phyloP scores from a whole-genome alignment of 2,113 vertebrate genomes.

The Hepsetus odoe region DNA sequence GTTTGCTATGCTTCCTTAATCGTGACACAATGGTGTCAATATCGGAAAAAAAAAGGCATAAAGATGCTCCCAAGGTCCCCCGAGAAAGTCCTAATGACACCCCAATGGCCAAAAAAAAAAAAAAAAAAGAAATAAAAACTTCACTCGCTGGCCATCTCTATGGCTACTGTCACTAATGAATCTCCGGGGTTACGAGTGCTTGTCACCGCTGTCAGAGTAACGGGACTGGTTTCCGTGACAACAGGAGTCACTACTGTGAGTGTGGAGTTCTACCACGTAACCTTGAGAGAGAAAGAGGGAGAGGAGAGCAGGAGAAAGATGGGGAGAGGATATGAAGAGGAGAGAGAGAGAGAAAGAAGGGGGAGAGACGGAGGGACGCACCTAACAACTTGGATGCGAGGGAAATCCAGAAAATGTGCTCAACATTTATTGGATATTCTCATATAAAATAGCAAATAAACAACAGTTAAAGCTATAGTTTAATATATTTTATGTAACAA shows the following conservation, averaged over 20 bases:
- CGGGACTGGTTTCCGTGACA: constrained; percentile 50
- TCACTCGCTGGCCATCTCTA: constrained; percentile 34
- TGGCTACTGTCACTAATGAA: constrained; percentile 50
- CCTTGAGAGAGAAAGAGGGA: constrained; percentile 25
- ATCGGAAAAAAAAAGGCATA: constrained; percentile 1
- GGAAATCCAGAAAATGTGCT: background rate
- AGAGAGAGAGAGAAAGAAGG: background rate
- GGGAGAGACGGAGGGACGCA: background rate
- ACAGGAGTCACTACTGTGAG: constrained; percentile 72
- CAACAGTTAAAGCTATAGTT: no score
- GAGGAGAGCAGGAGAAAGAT: background rate
- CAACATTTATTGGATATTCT: no score
- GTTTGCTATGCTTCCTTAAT: background rate
- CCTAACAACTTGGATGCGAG: background rate
- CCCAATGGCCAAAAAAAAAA: no score
- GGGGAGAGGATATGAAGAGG: no score
- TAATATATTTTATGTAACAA: no score
- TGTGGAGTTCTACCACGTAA: constrained; percentile 56
- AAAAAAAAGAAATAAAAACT: no score
- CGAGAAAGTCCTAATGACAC: constrained; percentile 36
- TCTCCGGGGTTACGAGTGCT: constrained; percentile 49
- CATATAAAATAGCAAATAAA: no score
- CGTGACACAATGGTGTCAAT: constrained; percentile 13
- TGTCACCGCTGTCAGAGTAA: constrained; percentile 40
- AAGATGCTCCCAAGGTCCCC: background rate